Conservation (phyloP, 2,113 vertebrate species). For the Pogona vitticeps region DNA sequence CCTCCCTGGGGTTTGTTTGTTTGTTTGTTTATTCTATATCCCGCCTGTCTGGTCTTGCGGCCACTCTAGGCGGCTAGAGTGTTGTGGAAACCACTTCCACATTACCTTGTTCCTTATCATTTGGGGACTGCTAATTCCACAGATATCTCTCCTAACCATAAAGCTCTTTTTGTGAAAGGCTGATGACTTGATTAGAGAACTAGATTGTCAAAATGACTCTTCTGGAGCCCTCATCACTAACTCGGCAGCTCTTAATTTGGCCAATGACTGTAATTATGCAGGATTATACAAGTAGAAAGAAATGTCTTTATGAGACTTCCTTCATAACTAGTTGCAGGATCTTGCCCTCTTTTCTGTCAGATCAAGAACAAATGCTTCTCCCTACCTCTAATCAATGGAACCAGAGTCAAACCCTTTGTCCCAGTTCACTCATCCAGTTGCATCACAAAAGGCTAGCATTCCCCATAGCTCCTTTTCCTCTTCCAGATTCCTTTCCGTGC, state of each 20-base stretch:
- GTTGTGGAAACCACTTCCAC: too few species aligned
- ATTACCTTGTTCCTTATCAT: not conserved
- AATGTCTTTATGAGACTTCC: too few species aligned
- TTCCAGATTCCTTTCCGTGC: too few species aligned
- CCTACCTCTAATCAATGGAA: not conserved
- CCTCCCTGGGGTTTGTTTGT: too few species aligned
- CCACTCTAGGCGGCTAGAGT: too few species aligned
- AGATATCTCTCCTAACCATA: not conserved
- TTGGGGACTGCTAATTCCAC: not conserved
- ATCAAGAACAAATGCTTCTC: not conserved
- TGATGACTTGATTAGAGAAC: not conserved
- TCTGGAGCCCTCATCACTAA: not conserved
- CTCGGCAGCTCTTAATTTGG: not conserved
- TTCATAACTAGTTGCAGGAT: too few species aligned
- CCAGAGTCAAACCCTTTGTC: not conserved
- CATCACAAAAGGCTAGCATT: not conserved
- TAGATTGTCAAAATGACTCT: not conserved
- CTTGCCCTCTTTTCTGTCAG: not conserved
- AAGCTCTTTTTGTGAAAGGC: not conserved
- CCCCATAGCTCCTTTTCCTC: not conserved
- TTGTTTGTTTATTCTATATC: too few species aligned
- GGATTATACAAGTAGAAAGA: not conserved
- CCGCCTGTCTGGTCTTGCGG: too few species aligned
- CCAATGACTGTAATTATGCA: not conserved
- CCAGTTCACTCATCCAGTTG: not conserved